Evolutionary conservation across 2,113 vertebrate genomes (phyloP), one percentile per base, ranked within the genome.

Genomic region (Suricata suricatta): DNA sequence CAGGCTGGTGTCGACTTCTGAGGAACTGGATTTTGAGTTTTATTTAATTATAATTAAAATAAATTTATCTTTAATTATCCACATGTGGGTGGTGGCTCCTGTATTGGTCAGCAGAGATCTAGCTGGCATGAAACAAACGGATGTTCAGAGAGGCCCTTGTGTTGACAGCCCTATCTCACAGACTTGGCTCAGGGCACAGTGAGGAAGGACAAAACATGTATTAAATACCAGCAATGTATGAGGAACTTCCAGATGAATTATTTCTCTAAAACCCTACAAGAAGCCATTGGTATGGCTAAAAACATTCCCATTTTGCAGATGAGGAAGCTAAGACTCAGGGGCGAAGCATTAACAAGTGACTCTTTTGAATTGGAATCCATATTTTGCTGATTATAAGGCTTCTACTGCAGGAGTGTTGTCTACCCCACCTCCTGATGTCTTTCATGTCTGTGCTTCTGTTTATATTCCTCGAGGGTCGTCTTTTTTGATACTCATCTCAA

Each of bases 1-100:
- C 23, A 47, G 41, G 23, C 76, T 82, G 63, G n/a, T 89, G 72
- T 80, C 38, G 29, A 38, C 54, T 69, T 64, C 23, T 23, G 27
- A 93, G 69, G 64, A 95, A 66, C 44, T 85, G 60, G 31, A 54
- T 35, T 95, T 97, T 96, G 86, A 90, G 35, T 94, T 84, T 88
- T 74, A 83, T 35, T 88, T 92, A 77, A 80, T 95, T 93, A 52
- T 82, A 77, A 66, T 95, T 81, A 57, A 91, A 86, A 84, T 77
- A 13, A 85, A 95, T 81, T 93, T 57, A 72, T 87, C 60, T 72
- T 77, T 60, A 82, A 66, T 76, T 90, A 88, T 76, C 38, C 68
- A 35, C 14, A 15, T 33, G 64, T 84, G 12, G 31, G 54, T 74
- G 85, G 35, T 95, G 69, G 29, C 64, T 92, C 35, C 33, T 54